These are phyloP conservation scores for Homalodisca vitripennis DNA, from an alignment of 1,140 invertebrate species.

Conservation along the genomic window DNA sequence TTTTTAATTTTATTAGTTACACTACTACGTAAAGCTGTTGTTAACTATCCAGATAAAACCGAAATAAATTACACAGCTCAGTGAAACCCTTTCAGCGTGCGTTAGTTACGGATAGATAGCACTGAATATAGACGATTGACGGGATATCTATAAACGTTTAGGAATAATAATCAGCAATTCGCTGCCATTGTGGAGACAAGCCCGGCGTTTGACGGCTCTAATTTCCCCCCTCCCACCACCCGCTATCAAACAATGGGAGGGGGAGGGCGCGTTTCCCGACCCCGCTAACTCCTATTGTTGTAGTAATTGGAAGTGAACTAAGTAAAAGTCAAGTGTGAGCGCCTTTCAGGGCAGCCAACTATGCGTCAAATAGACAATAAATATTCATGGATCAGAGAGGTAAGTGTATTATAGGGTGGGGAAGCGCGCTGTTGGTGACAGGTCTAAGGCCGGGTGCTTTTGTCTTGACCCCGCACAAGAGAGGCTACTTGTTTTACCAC, in stretches of 20 bases:
- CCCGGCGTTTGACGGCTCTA: background rate
- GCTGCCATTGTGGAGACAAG: background rate
- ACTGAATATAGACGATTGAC: background rate
- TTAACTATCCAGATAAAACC: too few species aligned
- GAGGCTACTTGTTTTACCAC: too few species aligned
- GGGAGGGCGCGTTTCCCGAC: background rate
- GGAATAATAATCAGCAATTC: background rate
- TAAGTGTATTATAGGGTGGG: background rate
- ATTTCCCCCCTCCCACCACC: background rate
- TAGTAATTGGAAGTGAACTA: constrained; percentile 4
- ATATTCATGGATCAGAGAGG: background rate
- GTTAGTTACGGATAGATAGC: background rate
- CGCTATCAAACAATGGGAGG: background rate
- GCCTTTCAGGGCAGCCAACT: background rate
- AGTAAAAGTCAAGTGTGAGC: background rate
- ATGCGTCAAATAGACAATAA: constrained; percentile 5
- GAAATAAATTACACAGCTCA: too few species aligned
- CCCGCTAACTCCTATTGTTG: background rate
- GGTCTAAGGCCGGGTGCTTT: too few species aligned
- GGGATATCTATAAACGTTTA: background rate
- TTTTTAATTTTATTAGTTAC: too few species aligned
- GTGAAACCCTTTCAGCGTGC: too few species aligned
- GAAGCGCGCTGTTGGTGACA: background rate
- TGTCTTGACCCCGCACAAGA: too few species aligned
- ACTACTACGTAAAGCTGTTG: too few species aligned